These are phyloP conservation scores for Synanthedon myopaeformis DNA, from an alignment of 2,888 invertebrate genomes.

Conservation along the genomic window DNA sequence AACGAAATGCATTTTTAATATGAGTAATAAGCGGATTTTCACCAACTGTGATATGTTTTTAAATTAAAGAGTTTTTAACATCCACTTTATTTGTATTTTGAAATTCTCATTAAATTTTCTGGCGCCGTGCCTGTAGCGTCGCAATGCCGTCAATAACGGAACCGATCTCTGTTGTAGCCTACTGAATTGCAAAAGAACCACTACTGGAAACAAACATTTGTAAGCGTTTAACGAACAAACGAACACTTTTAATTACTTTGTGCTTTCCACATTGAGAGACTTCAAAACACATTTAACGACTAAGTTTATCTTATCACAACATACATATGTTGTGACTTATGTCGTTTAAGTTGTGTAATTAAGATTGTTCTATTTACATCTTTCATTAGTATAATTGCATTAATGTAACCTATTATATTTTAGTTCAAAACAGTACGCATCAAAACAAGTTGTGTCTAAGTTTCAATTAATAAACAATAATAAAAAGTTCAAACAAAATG, in stretches of 20 bases:
- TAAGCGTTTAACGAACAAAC: neutral
- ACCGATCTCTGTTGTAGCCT: too few relatives aligned
- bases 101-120: too few relatives aligned
- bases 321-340: neutral
- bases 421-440: neutral
- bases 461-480: neutral
- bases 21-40: too few relatives aligned
- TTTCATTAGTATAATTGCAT: neutral
- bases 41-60: too few relatives aligned
- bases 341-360: neutral
- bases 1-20: too few relatives aligned
- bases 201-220: neutral
- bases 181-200: too few relatives aligned
- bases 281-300: neutral
- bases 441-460: neutral
- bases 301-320: neutral
- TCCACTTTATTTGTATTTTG: too few relatives aligned
- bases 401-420: neutral
- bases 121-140: too few relatives aligned
- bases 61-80: too few relatives aligned
- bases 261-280: neutral
- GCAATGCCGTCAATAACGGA: too few relatives aligned
- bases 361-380: neutral
- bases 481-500: constrained; percentile 15
- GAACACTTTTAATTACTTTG: neutral